Base-by-base conservation (phyloP, 2,113 vertebrate species). In the Scomber colias region DNA sequence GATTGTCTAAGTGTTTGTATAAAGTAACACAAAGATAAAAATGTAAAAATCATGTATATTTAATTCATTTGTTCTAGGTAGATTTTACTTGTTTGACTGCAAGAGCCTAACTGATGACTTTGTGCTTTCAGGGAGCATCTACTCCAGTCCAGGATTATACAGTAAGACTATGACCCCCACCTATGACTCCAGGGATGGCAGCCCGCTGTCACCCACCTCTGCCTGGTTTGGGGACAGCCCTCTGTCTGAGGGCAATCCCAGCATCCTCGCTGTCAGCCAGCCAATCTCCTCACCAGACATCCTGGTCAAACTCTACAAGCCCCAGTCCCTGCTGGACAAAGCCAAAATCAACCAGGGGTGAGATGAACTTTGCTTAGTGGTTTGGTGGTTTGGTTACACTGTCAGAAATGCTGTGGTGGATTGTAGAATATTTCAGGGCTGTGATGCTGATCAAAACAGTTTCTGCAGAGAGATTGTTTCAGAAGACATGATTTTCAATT, bases 81-180 rank as follows among this genome's bases (percentile, higher is more conserved):
- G 50, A 40, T 5, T 24, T 53, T 75, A 5, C 35, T 16, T 13
- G 12, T 24, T 53, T 2, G 9, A 67, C n/a, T 4, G 6, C 14
- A 13, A 60, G 40, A 9, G 49, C 21, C 57, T 79, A 77, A 88
- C 75, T 75, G 44, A 53, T 71, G 51, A 7, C 48, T 80, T 21
- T 80, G 9, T 75, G 27, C 61, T 92, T 89, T 85, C 92, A 99
- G 98, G 98, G 91, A 99, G 97, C 89, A 98, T 99, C 90, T 99
- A 99, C 90, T 99, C 98, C 13, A 99, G 98, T 93, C 98, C 98
- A 48, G 98, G 98, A 79, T 94, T 99, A 44, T 99, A 99, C 88
- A 99, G 98, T 88, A 99, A 99, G 93, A 99, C 98, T 7, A 99
- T 99, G 98, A 99, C 98, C 0, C 98, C 98, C 11, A 99, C 98